These are phyloP conservation scores for Ictalurus furcatus DNA, from an alignment of 2,113 vertebrate genomes.

Conservation along the genomic window DNA sequence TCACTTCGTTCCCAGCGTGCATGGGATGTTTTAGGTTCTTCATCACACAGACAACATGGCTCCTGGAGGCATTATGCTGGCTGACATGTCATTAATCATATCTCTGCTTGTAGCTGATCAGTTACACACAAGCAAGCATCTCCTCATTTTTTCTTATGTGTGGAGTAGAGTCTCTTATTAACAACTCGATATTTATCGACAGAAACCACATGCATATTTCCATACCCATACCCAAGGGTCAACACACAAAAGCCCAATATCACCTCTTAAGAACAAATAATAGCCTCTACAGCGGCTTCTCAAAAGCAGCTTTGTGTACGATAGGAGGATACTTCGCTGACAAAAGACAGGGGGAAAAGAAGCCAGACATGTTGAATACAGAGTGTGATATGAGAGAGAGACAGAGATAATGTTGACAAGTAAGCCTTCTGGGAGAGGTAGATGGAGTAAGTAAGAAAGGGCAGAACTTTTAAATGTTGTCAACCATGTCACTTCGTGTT, in stretches of 20 bases:
- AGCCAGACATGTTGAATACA: constrained; percentile 19
- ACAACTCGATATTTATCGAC: not conserved
- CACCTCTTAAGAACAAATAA: constrained; percentile 46
- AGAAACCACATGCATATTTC: not conserved
- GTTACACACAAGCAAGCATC: not conserved
- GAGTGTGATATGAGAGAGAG: constrained; percentile 30
- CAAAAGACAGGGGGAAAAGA: constrained; percentile 24
- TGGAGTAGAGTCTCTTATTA: not conserved
- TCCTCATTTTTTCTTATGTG: not conserved
- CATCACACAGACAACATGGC: constrained; percentile 16
- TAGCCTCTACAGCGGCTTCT: constrained; percentile 31
- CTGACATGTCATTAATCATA: constrained; percentile 54
- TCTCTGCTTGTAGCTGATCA: constrained; percentile 34
- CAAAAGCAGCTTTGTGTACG: constrained; percentile 38
- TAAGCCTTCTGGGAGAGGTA: not conserved
- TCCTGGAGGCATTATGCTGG: constrained; percentile 36
- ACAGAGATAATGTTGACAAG: constrained; percentile 36
- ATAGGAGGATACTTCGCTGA: constrained; percentile 46
- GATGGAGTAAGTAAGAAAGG: not conserved
- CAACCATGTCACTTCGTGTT: constrained; percentile 24
- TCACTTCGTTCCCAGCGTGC: constrained; percentile 30
- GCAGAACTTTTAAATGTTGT: constrained; percentile 11
- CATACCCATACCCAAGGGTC: constrained; percentile 35
- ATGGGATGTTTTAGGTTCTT: constrained; percentile 1
- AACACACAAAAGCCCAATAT: constrained; percentile 41